Base-by-base conservation (phyloP, 2,888 invertebrate genomes). In the Apamea anceps region DNA sequence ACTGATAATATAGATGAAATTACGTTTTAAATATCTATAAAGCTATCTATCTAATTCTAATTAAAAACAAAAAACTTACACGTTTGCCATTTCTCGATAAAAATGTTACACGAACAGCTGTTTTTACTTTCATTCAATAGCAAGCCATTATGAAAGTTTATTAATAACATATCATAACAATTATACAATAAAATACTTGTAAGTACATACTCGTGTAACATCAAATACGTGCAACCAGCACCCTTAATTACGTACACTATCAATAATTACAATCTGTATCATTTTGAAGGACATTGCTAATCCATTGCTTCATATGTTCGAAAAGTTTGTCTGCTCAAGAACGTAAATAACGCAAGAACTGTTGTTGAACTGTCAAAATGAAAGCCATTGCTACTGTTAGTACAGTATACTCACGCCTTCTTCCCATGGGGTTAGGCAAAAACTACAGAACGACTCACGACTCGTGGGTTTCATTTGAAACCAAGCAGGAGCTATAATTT, bases 71-170 rank as follows among this genome's bases (percentile, higher is more conserved):
- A 32, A 32, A 51, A 54, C 32, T 21, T 37, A 48, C 12, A 21
- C 54, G 8, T 0, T 79, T 28, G 25, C 21, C 57, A 48, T 79
- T 57, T 57, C 48, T 79, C 32, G 21, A 48, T 65, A 6, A 79
- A 71, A 78, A 70, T 18, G 21, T 78, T 70, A 63, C 42, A 51
- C 15, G 62, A 63, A n/a, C 71, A 13, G 15, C 8, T 63, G 63
- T 72, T 72, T 79, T 72, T 78, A 79, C 60, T 79, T 79, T 72
- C 15, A 32, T 79, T 63, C n/a, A 79, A 54, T 68, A 78, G 63
- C 68, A 60, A 68, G 28, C 51, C 28, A 32, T 48, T 67, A 25
- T 51, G 68, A 42, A 78, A 68, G 51, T 42, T 57, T 42, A 28
- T 42, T 67, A 42, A 37, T 67, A 76, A 57, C 32, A 25, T 32